Evolutionary conservation across 2,888 invertebrate genomes (phyloP).

Genomic region (Hyalella azteca): DNA sequence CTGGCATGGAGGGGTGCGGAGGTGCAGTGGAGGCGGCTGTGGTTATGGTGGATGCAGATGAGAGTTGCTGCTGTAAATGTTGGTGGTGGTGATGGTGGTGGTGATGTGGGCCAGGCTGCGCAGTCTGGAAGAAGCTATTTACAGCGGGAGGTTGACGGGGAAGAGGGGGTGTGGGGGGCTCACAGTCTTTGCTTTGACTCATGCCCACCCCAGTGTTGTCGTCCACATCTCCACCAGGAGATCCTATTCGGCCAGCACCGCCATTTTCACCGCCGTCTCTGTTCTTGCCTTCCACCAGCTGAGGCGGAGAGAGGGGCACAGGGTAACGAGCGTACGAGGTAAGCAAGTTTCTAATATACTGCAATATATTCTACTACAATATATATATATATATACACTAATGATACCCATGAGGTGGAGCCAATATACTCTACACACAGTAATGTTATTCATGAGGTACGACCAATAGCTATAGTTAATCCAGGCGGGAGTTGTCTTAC

Average conservation of each 20-base stretch:
- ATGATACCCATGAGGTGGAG: too few species aligned
- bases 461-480: too few species aligned
- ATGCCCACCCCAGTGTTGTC: conserved; percentile 50
- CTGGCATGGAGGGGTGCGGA: conserved; percentile 23
- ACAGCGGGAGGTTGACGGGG: conserved; percentile 80
- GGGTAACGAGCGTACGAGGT: too few species aligned
- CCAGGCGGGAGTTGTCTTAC: too few species aligned
- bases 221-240: conserved; percentile 40
- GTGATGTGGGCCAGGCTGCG: conserved; percentile 47
- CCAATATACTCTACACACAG: too few species aligned
- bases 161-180: conserved; percentile 77
- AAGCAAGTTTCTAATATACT: too few species aligned
- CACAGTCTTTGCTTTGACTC: conserved; percentile 85
- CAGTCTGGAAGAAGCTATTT: conserved; percentile 76
- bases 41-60: background rate
- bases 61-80: conserved; percentile 20
- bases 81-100: conserved; percentile 44
- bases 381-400: too few species aligned
- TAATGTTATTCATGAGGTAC: too few species aligned
- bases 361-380: too few species aligned
- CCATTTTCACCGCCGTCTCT: conserved; percentile 45
- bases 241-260: conserved; percentile 39
- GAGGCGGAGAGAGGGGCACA: too few species aligned
- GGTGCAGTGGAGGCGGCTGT: background rate
- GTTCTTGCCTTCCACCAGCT: conserved; percentile 34